A percentile compares a stretch with the other conserved stretches of the same genome.
phyloP scores from a whole-genome alignment of 2,888 invertebrate species.

The Mycalesis mineus region DNA sequence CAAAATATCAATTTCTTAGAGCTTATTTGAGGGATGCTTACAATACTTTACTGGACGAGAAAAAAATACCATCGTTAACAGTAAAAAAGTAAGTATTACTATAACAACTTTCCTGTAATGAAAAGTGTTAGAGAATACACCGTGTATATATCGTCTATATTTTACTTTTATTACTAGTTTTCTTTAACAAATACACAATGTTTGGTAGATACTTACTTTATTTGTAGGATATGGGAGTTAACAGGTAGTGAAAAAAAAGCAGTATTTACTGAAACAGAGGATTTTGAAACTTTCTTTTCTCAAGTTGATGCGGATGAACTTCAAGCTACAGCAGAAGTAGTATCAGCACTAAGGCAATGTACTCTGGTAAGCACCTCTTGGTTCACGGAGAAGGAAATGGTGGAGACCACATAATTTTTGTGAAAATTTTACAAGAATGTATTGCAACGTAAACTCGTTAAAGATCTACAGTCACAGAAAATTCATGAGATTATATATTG shows the following conservation, averaged over 20 bases:
- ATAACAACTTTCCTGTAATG: too few relatives aligned
- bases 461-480: too few relatives aligned
- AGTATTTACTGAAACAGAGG: conserved; percentile 33
- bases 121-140: too few relatives aligned
- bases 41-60: conserved; percentile 26
- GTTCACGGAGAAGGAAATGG: too few relatives aligned
- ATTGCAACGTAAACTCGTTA: too few relatives aligned
- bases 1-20: conserved; percentile 25
- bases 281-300: conserved; percentile 42
- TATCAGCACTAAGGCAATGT: conserved; percentile 41
- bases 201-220: too few relatives aligned
- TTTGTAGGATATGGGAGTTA: conserved; percentile 31
- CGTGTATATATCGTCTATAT: too few relatives aligned
- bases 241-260: conserved; percentile 25
- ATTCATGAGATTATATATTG: too few relatives aligned
- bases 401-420: too few relatives aligned
- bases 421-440: too few relatives aligned
- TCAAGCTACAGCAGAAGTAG: conserved; percentile 44
- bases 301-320: conserved; percentile 50
- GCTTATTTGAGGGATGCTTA: conserved; percentile 28
- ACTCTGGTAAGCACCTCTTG: neutral
- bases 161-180: too few relatives aligned
- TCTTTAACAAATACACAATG: too few relatives aligned
- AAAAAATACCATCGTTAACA: conserved; percentile 25
- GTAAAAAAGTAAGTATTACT: conserved; percentile 34